Evolutionary conservation across 2,113 vertebrate genomes (phyloP), one percentile per base, ranked within the genome.

Genomic region (Sula dactylatra): DNA sequence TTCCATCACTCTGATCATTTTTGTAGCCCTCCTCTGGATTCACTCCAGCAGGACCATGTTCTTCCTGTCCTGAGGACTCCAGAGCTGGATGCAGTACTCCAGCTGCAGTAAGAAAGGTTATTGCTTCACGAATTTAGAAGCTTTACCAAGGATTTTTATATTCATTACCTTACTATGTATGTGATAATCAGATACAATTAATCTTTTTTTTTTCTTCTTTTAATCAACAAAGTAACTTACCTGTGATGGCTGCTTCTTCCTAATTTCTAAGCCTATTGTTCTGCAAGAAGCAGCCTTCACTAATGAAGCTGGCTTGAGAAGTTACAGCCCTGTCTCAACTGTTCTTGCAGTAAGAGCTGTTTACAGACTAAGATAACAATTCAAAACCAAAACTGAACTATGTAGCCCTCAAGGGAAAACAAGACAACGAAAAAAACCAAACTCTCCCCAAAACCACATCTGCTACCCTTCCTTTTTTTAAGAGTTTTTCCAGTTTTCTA

Each of bases 351-450:
- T 13, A 78, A 90, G 65, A 86, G 55, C 34, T 62, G 19, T 64
- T 88, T 79, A 94, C 49, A 86, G 88, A 90, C 16, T 72, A 47
- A 65, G 25, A 61, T 13, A 77, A 4, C n/a, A 94, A 81, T 13
- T 10, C 67, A 65, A 65, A 22, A 69, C 61, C 36, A 92, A 65
- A 93, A 88, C 5, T 26, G 21, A 79, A 84, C 58, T 58, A 64
- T 47, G 61, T 3, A 50, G 16, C 8, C 29, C 58, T 65, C 21
- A 44, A 40, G 21, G 40, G 56, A 72, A 93, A 85, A 71, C 13
- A 84, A 58, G 19, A 67, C 11, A 67, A 49, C 9, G 3, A 42
- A 76, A 42, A 76, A 93, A 82, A 58, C 14, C 31, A 52, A 21
- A 45, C 25, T 40, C 5, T 4, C 22, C 29, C 14, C 26, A 52